Percentiles rank a stretch among this genome's conserved stretches.
Evolutionary conservation across 1,140 invertebrate genomes (phyloP).

Genomic region (Diprion similis): DNA sequence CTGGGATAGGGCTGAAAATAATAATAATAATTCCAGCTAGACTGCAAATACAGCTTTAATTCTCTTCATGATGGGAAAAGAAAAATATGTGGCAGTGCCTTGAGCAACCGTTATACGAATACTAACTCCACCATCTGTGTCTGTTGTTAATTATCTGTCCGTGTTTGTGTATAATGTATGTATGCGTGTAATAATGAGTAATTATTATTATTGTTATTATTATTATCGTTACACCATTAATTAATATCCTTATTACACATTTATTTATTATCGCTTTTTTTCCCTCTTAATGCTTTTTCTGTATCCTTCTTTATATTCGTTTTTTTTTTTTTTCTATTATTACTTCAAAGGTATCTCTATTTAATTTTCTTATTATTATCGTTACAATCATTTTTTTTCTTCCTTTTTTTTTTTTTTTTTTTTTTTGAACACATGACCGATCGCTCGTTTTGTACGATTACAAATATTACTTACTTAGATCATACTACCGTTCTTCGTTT

Average conservation of each 20-base stretch:
- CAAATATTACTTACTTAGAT: slow-evolving; percentile 17
- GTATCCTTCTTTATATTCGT: slow-evolving; percentile 29
- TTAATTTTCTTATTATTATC: slow-evolving; percentile 22
- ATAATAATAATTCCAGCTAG: slow-evolving; percentile 19
- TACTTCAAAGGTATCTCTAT: neutral
- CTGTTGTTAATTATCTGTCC: neutral
- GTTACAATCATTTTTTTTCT: slow-evolving; percentile 30
- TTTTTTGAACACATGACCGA: slow-evolving; percentile 60
- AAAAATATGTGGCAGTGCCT: slow-evolving; percentile 58
- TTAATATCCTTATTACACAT: neutral
- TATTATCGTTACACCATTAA: neutral
- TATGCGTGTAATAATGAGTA: too few relatives aligned
- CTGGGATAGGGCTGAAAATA: slow-evolving; percentile 7
- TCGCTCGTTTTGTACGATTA: slow-evolving; percentile 59
- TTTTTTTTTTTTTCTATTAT: slow-evolving; percentile 31
- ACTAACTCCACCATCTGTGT: neutral
- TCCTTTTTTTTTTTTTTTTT: slow-evolving; percentile 32
- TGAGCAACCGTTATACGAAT: slow-evolving; percentile 55
- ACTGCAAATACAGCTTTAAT: slow-evolving; percentile 29
- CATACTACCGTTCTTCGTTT: slow-evolving; percentile 7
- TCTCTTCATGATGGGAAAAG: slow-evolving; percentile 23
- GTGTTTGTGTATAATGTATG: too few relatives aligned
- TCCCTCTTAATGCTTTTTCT: slow-evolving; percentile 29
- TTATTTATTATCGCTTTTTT: slow-evolving; percentile 42
- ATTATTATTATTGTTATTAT: neutral